phyloP scores from a whole-genome alignment of 30 jellyfish, hydroid and myxozoan genomes.

The Cassiopea andromeda region DNA sequence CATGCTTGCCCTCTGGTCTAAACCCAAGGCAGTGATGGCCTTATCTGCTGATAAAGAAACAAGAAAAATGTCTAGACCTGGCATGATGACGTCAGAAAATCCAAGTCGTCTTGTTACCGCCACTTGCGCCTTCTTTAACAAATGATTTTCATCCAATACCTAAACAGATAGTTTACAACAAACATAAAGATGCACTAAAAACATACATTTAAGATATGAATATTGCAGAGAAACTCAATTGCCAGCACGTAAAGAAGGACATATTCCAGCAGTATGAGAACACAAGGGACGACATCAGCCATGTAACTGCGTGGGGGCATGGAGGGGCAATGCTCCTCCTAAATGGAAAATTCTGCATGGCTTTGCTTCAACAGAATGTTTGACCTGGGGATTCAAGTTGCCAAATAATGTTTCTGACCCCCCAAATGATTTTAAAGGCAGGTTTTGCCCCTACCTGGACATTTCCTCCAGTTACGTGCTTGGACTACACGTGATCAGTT shows the following conservation, averaged over 20 bases:
- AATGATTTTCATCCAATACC: slow-evolving; percentile 58
- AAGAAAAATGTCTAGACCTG: slow-evolving; percentile 47
- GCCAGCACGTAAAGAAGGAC: neutral
- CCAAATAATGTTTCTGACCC: too few relatives aligned
- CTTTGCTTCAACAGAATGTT: too few relatives aligned
- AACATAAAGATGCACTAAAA: neutral
- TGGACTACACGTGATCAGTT: too few relatives aligned
- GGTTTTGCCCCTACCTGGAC: too few relatives aligned
- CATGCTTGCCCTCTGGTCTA: neutral
- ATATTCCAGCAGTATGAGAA: neutral
- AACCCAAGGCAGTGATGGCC: neutral
- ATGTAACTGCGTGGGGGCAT: too few relatives aligned
- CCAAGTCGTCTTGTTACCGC: slow-evolving; percentile 89
- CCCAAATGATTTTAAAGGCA: too few relatives aligned
- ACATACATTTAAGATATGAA: neutral
- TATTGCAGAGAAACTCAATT: neutral
- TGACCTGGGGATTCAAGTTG: too few relatives aligned
- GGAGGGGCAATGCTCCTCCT: too few relatives aligned
- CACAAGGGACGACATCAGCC: neutral
- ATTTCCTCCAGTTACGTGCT: too few relatives aligned
- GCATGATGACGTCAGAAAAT: slow-evolving; percentile 94
- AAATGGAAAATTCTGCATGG: too few relatives aligned
- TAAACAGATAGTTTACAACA: neutral
- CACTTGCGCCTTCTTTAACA: slow-evolving; percentile 47
- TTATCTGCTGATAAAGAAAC: neutral